Evolutionary conservation across 1,140 invertebrate genomes (phyloP).

Genomic region (Hypsibius dujardini): DNA sequence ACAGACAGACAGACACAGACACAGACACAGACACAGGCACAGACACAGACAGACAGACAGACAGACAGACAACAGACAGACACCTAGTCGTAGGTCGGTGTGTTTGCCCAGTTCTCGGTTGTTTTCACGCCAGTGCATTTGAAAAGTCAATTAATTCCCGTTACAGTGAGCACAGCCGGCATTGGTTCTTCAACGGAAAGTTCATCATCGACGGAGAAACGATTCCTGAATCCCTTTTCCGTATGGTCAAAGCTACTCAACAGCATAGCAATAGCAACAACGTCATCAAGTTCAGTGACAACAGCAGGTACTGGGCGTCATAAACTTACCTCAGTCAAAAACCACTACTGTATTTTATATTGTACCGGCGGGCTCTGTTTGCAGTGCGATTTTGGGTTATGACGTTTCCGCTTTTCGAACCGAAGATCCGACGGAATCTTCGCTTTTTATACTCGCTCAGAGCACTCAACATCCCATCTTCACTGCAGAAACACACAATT

Average conservation of each 20-base stretch:
- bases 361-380: slow-evolving; percentile 27
- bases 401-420: slow-evolving; percentile 47
- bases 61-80: too few relatives aligned
- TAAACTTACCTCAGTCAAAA: not conserved
- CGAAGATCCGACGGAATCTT: slow-evolving; percentile 38
- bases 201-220: slow-evolving; percentile 64
- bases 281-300: slow-evolving; percentile 91
- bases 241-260: slow-evolving; percentile 81
- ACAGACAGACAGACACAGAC: too few relatives aligned
- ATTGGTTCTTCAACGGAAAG: slow-evolving; percentile 53
- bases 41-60: not conserved
- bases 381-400: slow-evolving; percentile 73
- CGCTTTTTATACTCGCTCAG: slow-evolving; percentile 41
- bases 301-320: slow-evolving; percentile 52
- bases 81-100: too few relatives aligned
- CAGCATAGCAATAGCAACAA: slow-evolving; percentile 67
- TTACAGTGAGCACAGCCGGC: slow-evolving; percentile 37
- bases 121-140: not conserved
- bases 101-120: too few relatives aligned
- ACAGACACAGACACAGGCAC: slow-evolving; percentile 16
- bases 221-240: slow-evolving; percentile 60
- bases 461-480: slow-evolving; percentile 78
- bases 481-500: slow-evolving; percentile 96
- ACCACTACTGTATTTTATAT: slow-evolving; percentile 16
- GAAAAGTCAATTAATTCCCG: slow-evolving; percentile 20